These are phyloP conservation scores for Argyrosomus regius DNA, from an alignment of 2,797 vertebrate species.

Conservation along the genomic window DNA sequence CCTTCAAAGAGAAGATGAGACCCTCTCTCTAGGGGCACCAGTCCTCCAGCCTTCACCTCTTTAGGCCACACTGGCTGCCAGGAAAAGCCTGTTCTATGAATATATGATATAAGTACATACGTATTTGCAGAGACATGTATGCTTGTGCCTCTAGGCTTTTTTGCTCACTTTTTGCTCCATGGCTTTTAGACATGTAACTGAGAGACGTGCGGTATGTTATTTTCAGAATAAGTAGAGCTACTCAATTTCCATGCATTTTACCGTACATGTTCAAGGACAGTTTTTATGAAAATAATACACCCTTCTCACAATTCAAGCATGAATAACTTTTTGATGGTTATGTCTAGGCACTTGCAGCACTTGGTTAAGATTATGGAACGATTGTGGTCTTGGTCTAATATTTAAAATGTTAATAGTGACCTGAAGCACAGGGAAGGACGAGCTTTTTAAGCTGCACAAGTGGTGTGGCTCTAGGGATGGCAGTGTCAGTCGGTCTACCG, in stretches of 20 bases:
- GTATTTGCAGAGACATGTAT: not conserved
- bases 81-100: slow-evolving; percentile 11
- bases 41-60: slow-evolving; percentile 42
- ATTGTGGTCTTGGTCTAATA: not conserved
- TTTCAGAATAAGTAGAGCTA: not conserved
- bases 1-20: slow-evolving; percentile 68
- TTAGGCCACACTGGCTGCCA: slow-evolving; percentile 34
- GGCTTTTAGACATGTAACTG: not conserved
- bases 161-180: not conserved
- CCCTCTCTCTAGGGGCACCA: slow-evolving; percentile 42
- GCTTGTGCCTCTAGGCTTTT: not conserved
- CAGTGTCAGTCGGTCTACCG: no score
- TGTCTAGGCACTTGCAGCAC: not conserved
- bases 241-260: not conserved
- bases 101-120: not conserved
- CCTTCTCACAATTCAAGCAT: not conserved
- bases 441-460: not conserved
- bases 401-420: not conserved
- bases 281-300: not conserved
- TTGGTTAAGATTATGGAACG: not conserved
- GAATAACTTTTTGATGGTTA: not conserved
- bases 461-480: not conserved
- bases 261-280: not conserved
- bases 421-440: not conserved
- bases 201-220: not conserved